A percentile compares a stretch with the other conserved stretches of the same genome.
Evolutionary conservation across 1,140 invertebrate species (phyloP).

Genomic region (Achroia grisella): DNA sequence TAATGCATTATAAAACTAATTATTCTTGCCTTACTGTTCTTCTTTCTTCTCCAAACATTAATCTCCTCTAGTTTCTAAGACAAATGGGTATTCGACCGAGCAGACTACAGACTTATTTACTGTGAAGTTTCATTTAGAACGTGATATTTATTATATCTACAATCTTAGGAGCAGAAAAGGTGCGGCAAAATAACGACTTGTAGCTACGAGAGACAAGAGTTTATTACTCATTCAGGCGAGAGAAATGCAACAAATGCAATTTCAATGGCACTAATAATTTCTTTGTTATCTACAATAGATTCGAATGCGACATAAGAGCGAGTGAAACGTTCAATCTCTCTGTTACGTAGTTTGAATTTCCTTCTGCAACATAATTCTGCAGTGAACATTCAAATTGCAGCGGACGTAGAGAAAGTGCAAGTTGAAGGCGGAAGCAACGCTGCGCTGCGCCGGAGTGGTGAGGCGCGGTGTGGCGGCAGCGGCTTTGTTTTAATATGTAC

Average conservation of each 20-base stretch:
- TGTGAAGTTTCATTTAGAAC: too few species aligned
- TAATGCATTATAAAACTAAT: too few species aligned
- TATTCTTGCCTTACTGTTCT: too few species aligned
- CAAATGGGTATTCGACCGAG: too few species aligned
- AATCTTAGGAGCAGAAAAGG: too few species aligned
- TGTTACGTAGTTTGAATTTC: conserved; percentile 14
- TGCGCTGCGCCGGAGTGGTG: conserved; percentile 7
- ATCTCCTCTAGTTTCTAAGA: too few species aligned
- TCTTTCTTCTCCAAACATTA: too few species aligned
- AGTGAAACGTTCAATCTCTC: conserved; percentile 7
- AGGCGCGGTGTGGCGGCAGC: background rate
- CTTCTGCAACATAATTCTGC: conserved; percentile 18
- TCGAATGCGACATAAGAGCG: background rate
- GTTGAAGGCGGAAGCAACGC: conserved; percentile 26
- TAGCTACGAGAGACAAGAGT: background rate
- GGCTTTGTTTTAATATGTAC: too few species aligned
- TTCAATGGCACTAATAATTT: background rate
- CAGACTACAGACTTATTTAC: too few species aligned
- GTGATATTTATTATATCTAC: too few species aligned
- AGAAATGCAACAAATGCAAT: conserved; percentile 2
- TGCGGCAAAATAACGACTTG: too few species aligned
- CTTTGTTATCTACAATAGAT: background rate
- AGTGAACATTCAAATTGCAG: conserved; percentile 20
- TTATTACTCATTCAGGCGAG: background rate
- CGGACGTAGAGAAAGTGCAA: conserved; percentile 30